Percentiles rank a stretch among this genome's conserved stretches.
Conservation (phyloP, 2,797 vertebrate species). For the Mus caroli region DNA sequence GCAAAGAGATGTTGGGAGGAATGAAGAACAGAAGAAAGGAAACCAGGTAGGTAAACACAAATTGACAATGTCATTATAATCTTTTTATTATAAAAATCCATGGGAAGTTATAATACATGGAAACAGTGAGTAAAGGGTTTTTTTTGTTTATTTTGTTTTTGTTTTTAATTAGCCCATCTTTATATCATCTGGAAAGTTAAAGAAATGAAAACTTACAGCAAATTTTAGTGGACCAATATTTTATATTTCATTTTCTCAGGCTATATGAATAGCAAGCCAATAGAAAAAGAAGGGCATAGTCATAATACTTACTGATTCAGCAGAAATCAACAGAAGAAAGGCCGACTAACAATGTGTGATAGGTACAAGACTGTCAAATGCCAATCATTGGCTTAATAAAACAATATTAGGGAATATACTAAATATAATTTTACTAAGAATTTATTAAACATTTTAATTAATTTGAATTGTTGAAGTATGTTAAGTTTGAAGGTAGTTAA, state of each 20-base stretch:
- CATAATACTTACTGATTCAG: background rate
- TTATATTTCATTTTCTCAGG: background rate
- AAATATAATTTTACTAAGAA: background rate
- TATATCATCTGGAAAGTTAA: background rate
- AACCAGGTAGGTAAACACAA: background rate
- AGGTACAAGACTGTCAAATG: background rate
- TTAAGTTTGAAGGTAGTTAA: background rate
- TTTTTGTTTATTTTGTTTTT: no score
- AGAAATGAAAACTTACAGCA: constrained; percentile 7
- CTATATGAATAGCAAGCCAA: background rate
- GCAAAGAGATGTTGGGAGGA: background rate
- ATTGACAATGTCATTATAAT: background rate
- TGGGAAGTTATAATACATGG: background rate
- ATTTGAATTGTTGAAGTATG: background rate
- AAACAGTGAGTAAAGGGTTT: background rate
- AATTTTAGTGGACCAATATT: background rate
- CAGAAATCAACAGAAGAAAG: background rate
- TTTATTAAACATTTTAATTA: background rate
- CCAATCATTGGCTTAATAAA: background rate
- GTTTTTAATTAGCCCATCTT: background rate
- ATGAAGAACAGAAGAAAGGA: background rate
- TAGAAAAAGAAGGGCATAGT: background rate
- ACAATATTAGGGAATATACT: background rate
- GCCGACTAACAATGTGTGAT: background rate
- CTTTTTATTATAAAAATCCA: background rate